Conservation (phyloP, 2,888 invertebrate species). For the Cyaniris semiargus region DNA sequence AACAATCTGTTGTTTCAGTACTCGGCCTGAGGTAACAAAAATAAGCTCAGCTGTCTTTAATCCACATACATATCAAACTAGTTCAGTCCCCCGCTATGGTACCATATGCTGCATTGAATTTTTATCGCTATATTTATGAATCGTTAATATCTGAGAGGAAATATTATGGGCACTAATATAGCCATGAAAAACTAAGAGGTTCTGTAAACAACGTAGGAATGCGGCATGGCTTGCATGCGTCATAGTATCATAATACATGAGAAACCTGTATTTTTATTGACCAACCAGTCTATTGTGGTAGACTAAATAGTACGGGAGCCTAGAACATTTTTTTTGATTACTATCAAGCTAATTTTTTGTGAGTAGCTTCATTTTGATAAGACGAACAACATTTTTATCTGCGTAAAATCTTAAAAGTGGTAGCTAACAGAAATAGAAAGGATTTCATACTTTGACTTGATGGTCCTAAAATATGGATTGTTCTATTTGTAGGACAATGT, state of each 20-base stretch:
- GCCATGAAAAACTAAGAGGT: slow-evolving; percentile 7
- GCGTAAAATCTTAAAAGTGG: too few relatives aligned
- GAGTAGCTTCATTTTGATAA: too few relatives aligned
- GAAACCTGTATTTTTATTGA: not conserved
- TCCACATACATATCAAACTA: not conserved
- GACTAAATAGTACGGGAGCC: too few relatives aligned
- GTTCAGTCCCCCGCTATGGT: not conserved
- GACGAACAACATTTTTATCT: too few relatives aligned
- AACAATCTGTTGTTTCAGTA: too few relatives aligned
- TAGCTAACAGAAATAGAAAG: too few relatives aligned
- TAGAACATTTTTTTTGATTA: too few relatives aligned
- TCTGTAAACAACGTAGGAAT: slow-evolving; percentile 12
- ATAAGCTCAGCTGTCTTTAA: not conserved
- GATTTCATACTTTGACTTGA: too few relatives aligned
- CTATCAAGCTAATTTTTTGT: too few relatives aligned
- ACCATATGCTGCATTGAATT: not conserved
- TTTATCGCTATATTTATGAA: slow-evolving; percentile 7
- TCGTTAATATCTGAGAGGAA: not conserved
- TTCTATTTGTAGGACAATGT: too few relatives aligned
- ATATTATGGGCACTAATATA: slow-evolving; percentile 2
- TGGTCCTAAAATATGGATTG: too few relatives aligned
- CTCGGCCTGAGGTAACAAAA: not conserved
- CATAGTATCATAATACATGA: not conserved
- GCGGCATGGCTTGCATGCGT: not conserved
- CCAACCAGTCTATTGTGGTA: not conserved